These are phyloP conservation scores for Leptinotarsa defecta DNA, from an alignment of 1,140 invertebrate species.

Conservation along the genomic window DNA sequence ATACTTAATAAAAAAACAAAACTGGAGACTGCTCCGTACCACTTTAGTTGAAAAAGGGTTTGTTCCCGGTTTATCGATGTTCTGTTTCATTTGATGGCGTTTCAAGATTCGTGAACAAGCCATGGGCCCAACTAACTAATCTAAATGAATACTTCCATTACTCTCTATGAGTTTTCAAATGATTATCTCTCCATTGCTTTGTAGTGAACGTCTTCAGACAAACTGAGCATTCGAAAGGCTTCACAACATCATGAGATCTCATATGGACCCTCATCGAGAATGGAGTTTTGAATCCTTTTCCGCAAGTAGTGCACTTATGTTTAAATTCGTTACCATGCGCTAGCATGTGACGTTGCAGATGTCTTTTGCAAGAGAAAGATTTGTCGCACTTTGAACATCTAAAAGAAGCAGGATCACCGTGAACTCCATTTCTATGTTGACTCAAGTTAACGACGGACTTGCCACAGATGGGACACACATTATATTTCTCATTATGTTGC, in stretches of 20 bases:
- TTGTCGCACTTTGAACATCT: slow-evolving; percentile 35
- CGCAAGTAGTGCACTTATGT: slow-evolving; percentile 64
- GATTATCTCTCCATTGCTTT: slow-evolving; percentile 40
- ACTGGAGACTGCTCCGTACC: too few species aligned
- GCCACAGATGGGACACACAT: slow-evolving; percentile 35
- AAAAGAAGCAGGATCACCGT: slow-evolving; percentile 25
- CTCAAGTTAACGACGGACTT: slow-evolving; percentile 21
- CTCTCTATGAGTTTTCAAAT: slow-evolving; percentile 29
- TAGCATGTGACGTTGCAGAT: slow-evolving; percentile 57
- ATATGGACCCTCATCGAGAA: slow-evolving; percentile 56
- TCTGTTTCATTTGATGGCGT: too few species aligned
- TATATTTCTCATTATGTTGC: slow-evolving; percentile 23
- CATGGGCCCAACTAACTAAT: too few species aligned
- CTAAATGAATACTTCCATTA: too few species aligned
- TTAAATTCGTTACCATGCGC: slow-evolving; percentile 74
- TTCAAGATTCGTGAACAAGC: too few species aligned
- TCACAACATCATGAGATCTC: slow-evolving; percentile 73
- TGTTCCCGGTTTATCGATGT: too few species aligned
- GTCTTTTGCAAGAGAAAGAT: slow-evolving; percentile 31
- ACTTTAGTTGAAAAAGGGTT: too few species aligned
- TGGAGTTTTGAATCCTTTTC: slow-evolving; percentile 51
- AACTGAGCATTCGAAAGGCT: slow-evolving; percentile 67
- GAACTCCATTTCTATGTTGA: slow-evolving; percentile 23
- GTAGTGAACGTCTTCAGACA: slow-evolving; percentile 61
- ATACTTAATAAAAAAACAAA: too few species aligned